These are phyloP conservation scores for Rhinopithecus roxellana DNA, from an alignment of 2,113 vertebrate species.

Conservation along the genomic window DNA sequence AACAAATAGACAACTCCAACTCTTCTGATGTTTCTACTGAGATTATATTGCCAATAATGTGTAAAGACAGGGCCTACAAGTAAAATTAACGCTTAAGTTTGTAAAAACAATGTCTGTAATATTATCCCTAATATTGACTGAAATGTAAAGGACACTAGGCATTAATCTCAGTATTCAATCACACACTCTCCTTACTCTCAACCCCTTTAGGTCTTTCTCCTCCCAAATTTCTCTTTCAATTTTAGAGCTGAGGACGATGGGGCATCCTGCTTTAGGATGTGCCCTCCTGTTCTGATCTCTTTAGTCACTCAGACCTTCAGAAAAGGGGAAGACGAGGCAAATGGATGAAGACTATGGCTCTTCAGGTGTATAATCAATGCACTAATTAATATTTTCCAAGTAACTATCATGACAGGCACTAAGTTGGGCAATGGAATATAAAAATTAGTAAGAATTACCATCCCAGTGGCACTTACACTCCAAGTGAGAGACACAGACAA, in stretches of 20 bases:
- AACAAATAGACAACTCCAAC: not conserved
- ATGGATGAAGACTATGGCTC: not conserved
- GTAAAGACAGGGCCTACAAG: not conserved
- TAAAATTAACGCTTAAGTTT: not conserved
- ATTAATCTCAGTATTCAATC: not conserved
- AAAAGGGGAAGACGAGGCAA: slow-evolving; percentile 21
- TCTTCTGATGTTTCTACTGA: not conserved
- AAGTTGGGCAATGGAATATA: not conserved
- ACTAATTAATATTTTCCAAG: not conserved
- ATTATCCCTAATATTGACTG: not conserved
- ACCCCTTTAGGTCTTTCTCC: not conserved
- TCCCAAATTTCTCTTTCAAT: not conserved
- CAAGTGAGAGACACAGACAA: not conserved
- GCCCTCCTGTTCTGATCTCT: not conserved
- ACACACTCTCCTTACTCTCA: not conserved
- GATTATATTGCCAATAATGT: not conserved
- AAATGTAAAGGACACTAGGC: not conserved
- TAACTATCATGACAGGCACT: not conserved
- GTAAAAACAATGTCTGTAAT: not conserved
- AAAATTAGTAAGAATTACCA: not conserved
- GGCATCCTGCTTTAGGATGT: not conserved
- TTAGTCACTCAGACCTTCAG: not conserved
- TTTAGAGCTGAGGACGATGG: not conserved
- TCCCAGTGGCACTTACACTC: not conserved
- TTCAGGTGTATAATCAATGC: not conserved